These are phyloP conservation scores for Capreolus pygargus DNA, from an alignment of 2,113 vertebrate species.

Conservation along the genomic window DNA sequence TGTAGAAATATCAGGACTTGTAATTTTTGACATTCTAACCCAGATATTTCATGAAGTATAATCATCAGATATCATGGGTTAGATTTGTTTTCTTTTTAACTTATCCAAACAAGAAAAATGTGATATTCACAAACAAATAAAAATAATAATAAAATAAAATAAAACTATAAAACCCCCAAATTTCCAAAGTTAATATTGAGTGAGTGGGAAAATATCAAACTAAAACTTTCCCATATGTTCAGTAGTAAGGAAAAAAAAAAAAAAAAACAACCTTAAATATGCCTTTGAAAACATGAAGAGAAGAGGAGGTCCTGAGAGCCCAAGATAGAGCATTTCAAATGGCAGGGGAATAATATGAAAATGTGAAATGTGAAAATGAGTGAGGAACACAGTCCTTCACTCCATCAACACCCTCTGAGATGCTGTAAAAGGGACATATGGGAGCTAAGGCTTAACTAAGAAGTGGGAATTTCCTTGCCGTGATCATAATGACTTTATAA, in stretches of 20 bases:
- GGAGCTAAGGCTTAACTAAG: slow-evolving; percentile 40
- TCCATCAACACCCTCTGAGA: slow-evolving; percentile 60
- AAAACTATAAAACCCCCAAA: not conserved
- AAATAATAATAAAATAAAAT: not conserved
- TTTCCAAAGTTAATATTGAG: slow-evolving; percentile 43
- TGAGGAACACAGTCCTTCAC: slow-evolving; percentile 24
- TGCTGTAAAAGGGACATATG: slow-evolving; percentile 59
- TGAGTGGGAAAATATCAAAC: not conserved
- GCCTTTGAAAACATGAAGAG: slow-evolving; percentile 33
- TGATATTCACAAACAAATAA: not conserved
- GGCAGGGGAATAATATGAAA: slow-evolving; percentile 58
- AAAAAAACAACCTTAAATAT: slow-evolving; percentile 35
- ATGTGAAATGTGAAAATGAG: slow-evolving; percentile 62
- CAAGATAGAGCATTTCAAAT: slow-evolving; percentile 54
- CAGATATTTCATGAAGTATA: not conserved
- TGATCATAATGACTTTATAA: slow-evolving; percentile 48
- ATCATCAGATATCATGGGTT: not conserved
- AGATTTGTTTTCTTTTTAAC: not conserved
- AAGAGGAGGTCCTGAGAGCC: slow-evolving; percentile 52
- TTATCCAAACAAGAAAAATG: not conserved
- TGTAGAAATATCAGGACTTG: not conserved
- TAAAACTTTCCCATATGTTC: slow-evolving; percentile 43
- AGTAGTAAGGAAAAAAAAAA: not conserved
- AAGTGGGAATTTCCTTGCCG: slow-evolving; percentile 67
- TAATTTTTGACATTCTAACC: not conserved